Conservation (phyloP, 2,113 vertebrate species). For the Mastomys coucha region DNA sequence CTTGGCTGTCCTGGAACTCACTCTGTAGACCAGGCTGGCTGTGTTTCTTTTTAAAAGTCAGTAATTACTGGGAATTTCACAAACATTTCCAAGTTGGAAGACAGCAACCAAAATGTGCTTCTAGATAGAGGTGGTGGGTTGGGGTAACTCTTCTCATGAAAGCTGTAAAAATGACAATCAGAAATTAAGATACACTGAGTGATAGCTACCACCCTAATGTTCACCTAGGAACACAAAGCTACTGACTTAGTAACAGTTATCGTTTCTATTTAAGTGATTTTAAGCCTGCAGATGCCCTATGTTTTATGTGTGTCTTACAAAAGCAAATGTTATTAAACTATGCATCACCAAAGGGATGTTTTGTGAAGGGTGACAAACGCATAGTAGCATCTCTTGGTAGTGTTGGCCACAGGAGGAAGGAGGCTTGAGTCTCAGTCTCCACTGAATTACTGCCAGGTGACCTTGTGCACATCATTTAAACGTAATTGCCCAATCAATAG, state of each 20-base stretch:
- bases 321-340: constrained; percentile 18
- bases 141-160: constrained; percentile 46
- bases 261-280: not conserved
- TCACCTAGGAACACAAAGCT: constrained; percentile 28
- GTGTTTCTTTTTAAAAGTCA: constrained; percentile 55
- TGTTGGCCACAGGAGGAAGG: not conserved
- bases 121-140: not conserved
- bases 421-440: constrained; percentile 16
- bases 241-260: not conserved
- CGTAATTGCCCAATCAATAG: constrained; percentile 12
- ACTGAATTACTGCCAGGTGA: not conserved
- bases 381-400: not conserved
- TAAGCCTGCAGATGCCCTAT: not conserved
- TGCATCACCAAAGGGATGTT: not conserved
- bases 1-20: not conserved
- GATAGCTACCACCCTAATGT: not conserved
- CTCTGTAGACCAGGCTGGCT: not conserved
- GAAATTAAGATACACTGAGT: not conserved
- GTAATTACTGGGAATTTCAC: constrained; percentile 77
- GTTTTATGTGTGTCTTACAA: not conserved
- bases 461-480: not conserved
- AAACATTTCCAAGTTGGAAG: constrained; percentile 74
- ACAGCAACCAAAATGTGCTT: constrained; percentile 65
- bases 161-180: constrained; percentile 53
- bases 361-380: not conserved